Percentiles rank a stretch among this genome's conserved stretches.
Evolutionary conservation across 2,797 vertebrate species (phyloP).

Genomic region (Acanthurus leucopareius): DNA sequence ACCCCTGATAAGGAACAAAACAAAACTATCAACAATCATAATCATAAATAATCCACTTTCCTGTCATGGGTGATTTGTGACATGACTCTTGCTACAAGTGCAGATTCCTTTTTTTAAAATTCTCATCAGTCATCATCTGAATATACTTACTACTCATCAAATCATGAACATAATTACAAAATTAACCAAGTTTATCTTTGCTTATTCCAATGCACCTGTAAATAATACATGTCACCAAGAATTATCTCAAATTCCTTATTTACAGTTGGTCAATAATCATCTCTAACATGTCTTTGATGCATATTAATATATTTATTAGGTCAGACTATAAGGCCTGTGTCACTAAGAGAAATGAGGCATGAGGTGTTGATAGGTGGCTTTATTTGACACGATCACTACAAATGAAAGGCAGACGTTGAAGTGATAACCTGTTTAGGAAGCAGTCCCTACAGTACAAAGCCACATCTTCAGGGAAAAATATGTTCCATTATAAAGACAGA

Average conservation of each 20-base stretch:
- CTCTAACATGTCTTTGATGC: background rate
- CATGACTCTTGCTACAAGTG: background rate
- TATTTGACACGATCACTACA: background rate
- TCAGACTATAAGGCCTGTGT: background rate
- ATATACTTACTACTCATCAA: background rate
- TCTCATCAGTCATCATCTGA: background rate
- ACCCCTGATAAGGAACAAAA: constrained; percentile 84
- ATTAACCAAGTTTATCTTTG: background rate
- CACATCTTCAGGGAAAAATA: background rate
- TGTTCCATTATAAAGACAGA: background rate
- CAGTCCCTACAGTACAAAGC: no score
- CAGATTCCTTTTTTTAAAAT: background rate
- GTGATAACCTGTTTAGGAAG: background rate
- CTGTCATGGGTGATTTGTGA: background rate
- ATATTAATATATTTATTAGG: background rate
- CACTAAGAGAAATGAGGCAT: background rate
- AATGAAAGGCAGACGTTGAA: background rate
- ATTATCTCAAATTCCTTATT: background rate
- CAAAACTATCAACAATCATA: background rate
- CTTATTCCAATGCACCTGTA: background rate
- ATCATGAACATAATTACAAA: background rate
- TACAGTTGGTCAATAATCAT: background rate
- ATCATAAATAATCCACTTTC: background rate
- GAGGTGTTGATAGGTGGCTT: background rate
- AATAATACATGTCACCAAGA: background rate